These are phyloP conservation scores for Tupaia chinensis DNA, from an alignment of 2,113 vertebrate species.

Conservation along the genomic window DNA sequence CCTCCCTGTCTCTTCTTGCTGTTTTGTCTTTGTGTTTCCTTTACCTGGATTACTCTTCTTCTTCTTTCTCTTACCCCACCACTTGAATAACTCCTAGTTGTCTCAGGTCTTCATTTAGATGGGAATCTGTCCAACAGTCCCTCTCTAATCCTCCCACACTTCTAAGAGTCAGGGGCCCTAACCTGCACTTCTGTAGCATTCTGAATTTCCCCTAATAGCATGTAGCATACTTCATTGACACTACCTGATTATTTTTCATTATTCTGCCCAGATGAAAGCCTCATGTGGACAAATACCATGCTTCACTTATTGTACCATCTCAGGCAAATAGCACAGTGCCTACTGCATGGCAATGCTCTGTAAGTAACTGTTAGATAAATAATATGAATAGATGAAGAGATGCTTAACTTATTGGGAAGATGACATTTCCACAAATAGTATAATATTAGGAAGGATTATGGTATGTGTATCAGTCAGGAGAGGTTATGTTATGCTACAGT, in stretches of 20 bases:
- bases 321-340: background rate
- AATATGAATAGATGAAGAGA: background rate
- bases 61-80: background rate
- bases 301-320: background rate
- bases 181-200: background rate
- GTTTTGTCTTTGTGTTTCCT: background rate
- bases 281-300: background rate
- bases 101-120: background rate
- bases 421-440: conserved; percentile 18
- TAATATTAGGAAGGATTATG: background rate
- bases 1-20: background rate
- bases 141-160: background rate
- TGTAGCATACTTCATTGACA: background rate
- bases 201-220: too few species aligned
- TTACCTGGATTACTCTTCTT: background rate
- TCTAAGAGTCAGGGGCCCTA: background rate
- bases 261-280: background rate
- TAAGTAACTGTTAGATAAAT: background rate
- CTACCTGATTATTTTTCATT: background rate
- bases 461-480: background rate
- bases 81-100: background rate
- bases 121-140: background rate
- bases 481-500: background rate
- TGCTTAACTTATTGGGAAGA: conserved; percentile 17
- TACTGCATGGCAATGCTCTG: background rate